phyloP scores from a whole-genome alignment of 2,113 vertebrate genomes.

The Carassius gibelio region DNA sequence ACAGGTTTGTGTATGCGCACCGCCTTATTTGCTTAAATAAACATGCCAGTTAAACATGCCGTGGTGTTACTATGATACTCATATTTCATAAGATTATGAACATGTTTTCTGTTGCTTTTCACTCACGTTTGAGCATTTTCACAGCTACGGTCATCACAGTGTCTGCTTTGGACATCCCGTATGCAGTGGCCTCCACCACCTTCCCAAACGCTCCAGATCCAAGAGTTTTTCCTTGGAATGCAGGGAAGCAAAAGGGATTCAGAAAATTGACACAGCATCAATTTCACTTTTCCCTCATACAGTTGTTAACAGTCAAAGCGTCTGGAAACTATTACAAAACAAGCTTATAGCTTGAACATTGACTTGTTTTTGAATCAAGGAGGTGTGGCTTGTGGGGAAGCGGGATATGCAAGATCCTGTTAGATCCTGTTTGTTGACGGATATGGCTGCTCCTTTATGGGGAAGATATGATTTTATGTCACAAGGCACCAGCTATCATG shows the following conservation, averaged over 20 bases:
- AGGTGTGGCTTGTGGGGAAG: constrained; percentile 18
- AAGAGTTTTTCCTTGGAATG: constrained; percentile 87
- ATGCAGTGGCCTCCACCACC: constrained; percentile 95
- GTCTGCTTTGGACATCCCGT: constrained; percentile 90
- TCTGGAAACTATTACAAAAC: constrained; percentile 3
- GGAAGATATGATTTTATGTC: not conserved
- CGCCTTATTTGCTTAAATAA: not conserved
- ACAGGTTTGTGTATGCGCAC: not conserved
- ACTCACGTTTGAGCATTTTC: constrained; percentile 98
- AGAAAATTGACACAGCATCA: not conserved
- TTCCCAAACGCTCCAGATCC: constrained; percentile 97
- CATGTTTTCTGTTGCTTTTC: not conserved
- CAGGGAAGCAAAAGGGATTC: constrained; percentile 23
- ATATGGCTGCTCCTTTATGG: constrained; percentile 4
- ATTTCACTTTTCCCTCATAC: not conserved
- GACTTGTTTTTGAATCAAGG: constrained; percentile 10
- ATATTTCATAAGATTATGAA: not conserved
- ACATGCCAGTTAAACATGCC: not conserved
- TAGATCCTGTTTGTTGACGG: constrained; percentile 38
- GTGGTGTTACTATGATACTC: constrained; percentile 28
- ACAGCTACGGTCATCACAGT: constrained; percentile 95
- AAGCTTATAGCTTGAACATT: not conserved
- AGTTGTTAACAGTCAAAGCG: not conserved
- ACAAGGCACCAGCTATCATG: not conserved
- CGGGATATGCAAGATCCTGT: constrained; percentile 32